A percentile compares a stretch with the other conserved stretches of the same genome.
Evolutionary conservation across 2,797 vertebrate species (phyloP).

Genomic region (Pangasius djambal): DNA sequence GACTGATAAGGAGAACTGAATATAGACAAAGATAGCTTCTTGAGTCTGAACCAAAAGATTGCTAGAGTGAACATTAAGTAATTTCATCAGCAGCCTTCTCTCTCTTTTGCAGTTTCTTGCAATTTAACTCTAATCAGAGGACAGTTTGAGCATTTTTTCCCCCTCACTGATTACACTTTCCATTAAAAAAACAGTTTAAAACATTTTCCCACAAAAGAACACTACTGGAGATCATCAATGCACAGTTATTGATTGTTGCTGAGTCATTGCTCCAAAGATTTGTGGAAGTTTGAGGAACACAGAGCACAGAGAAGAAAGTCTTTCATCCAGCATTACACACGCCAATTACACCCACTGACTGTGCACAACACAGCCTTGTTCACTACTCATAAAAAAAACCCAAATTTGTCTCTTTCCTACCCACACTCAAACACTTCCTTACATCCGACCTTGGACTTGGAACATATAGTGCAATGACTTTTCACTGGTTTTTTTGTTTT

Average conservation of each 20-base stretch:
- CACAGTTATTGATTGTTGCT: slow-evolving; percentile 44
- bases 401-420: slow-evolving; percentile 12
- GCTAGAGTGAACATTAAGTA: neutral
- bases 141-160: too few species aligned
- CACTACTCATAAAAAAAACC: neutral
- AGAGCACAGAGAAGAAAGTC: slow-evolving; percentile 40
- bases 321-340: slow-evolving; percentile 58
- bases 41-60: neutral
- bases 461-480: neutral
- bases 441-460: neutral
- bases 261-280: slow-evolving; percentile 40
- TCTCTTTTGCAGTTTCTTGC: neutral
- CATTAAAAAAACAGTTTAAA: neutral
- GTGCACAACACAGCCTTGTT: slow-evolving; percentile 47
- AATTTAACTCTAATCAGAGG: neutral
- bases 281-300: slow-evolving; percentile 39
- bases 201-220: slow-evolving; percentile 11
- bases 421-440: neutral
- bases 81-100: neutral
- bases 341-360: slow-evolving; percentile 55
- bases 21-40: neutral
- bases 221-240: slow-evolving; percentile 23
- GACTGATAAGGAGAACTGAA: neutral
- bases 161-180: neutral
- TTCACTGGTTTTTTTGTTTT: neutral